These are phyloP conservation scores for Acleris laterana DNA, from an alignment of 2,888 invertebrate species.

Conservation along the genomic window DNA sequence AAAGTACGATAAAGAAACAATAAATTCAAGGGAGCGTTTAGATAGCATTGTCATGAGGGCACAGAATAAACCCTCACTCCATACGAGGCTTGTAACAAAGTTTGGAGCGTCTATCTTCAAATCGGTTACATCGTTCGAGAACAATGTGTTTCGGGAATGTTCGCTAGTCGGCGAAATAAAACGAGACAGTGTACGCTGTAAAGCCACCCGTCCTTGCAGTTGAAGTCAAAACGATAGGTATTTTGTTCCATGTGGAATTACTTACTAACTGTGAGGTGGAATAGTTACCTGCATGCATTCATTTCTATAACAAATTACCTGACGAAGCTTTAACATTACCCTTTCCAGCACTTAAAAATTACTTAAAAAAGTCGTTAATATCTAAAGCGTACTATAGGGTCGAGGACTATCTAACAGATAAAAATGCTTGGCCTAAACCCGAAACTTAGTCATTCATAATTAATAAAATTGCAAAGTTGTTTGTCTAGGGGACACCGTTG, in stretches of 20 bases:
- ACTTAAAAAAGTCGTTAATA: too few species aligned
- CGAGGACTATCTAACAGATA: too few species aligned
- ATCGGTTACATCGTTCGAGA: conserved; percentile 32
- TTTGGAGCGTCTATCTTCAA: conserved; percentile 31
- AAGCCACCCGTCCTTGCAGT: background rate
- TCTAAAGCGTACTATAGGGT: too few species aligned
- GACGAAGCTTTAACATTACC: too few species aligned
- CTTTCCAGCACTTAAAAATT: too few species aligned
- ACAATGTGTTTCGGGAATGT: conserved; percentile 33
- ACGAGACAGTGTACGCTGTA: conserved; percentile 21
- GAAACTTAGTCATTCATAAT: too few species aligned
- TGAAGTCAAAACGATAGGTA: background rate
- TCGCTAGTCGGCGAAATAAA: conserved; percentile 31
- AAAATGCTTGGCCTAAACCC: too few species aligned
- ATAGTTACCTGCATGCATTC: too few species aligned
- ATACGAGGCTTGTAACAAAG: conserved; percentile 29
- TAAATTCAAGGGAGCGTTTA: conserved; percentile 22
- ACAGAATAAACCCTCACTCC: conserved; percentile 22
- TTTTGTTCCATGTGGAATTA: background rate
- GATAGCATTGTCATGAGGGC: conserved; percentile 18
- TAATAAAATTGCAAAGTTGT: too few species aligned
- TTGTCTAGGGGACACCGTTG: too few species aligned
- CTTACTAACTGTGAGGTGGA: background rate
- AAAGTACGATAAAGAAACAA: conserved; percentile 27
- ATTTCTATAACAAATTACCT: too few species aligned